A percentile compares a stretch with the other conserved stretches of the same genome.
Evolutionary conservation across 2,888 invertebrate genomes (phyloP).

Genomic region (Eugnorisma glareosa): DNA sequence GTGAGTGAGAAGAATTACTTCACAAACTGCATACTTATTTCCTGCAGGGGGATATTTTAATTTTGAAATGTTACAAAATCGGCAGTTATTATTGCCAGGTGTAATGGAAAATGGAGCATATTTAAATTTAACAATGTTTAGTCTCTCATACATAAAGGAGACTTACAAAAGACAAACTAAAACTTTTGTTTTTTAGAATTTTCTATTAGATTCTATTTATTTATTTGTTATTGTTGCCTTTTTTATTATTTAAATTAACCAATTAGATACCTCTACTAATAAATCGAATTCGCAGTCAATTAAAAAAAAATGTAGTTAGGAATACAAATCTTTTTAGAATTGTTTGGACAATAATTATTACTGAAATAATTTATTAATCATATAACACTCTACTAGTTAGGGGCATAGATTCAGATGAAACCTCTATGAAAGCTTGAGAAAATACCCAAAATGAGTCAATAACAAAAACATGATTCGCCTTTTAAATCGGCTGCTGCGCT

Average conservation of each 20-base stretch:
- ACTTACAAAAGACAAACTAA: background rate
- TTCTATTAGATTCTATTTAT: no score
- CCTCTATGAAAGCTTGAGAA: slow-evolving; percentile 9
- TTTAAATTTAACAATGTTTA: background rate
- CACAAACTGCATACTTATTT: background rate
- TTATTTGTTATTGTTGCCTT: no score
- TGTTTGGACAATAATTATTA: background rate
- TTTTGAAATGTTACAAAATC: background rate
- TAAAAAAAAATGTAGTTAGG: background rate
- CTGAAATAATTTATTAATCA: background rate
- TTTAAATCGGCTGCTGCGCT: slow-evolving; percentile 11
- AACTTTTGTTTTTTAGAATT: background rate
- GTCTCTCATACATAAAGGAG: background rate
- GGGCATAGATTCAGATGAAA: background rate
- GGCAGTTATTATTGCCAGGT: background rate
- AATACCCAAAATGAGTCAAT: slow-evolving; percentile 43
- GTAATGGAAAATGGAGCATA: background rate
- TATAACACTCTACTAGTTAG: background rate
- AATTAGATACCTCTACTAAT: background rate
- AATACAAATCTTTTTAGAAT: background rate
- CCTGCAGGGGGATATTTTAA: background rate
- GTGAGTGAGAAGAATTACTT: background rate
- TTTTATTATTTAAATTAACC: background rate
- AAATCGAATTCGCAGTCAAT: background rate
- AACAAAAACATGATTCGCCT: slow-evolving; percentile 49